Conservation (phyloP, 2,113 vertebrate species). For the Opisthocomus hoazin region DNA sequence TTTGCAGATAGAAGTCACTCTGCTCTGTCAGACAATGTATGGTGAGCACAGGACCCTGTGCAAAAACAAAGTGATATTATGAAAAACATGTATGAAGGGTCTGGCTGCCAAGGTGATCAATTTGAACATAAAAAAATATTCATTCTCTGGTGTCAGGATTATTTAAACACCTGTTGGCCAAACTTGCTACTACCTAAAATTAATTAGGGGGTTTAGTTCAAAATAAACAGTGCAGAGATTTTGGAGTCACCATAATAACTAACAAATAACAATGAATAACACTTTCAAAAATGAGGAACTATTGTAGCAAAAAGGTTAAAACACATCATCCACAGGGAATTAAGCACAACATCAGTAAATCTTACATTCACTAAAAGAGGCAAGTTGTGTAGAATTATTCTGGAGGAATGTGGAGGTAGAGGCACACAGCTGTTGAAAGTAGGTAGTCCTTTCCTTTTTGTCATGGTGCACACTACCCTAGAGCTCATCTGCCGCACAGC, state of each 20-base stretch:
- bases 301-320: background rate
- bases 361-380: background rate
- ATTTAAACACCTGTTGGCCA: background rate
- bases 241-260: background rate
- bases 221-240: background rate
- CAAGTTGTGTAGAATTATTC: background rate
- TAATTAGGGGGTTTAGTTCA: background rate
- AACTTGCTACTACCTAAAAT: background rate
- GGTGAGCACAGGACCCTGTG: accelerated
- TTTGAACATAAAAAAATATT: background rate
- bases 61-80: background rate
- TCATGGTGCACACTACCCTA: background rate
- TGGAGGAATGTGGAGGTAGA: background rate
- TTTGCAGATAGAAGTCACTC: background rate
- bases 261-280: background rate
- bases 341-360: background rate
- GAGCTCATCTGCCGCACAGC: background rate
- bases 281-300: background rate
- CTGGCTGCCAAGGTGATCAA: background rate
- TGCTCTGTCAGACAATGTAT: background rate
- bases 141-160: background rate
- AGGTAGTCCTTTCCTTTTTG: background rate
- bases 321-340: background rate
- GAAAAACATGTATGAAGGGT: background rate
- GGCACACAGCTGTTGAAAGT: background rate